Conservation (phyloP, 2,888 invertebrate species). For the Steinernema carpocapsae region DNA sequence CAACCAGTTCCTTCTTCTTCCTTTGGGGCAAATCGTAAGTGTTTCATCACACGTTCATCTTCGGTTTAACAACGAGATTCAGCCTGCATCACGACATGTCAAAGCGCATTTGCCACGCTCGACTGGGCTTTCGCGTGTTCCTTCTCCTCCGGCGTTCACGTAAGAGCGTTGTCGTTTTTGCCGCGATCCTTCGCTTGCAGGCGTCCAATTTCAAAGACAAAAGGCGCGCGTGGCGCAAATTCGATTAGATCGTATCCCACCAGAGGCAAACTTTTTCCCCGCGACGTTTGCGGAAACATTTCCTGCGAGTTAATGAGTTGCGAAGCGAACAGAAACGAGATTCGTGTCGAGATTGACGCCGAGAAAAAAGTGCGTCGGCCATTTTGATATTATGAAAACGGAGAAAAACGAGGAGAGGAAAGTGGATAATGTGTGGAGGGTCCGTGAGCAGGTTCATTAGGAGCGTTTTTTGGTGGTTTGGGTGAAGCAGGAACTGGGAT, state of each 20-base stretch:
- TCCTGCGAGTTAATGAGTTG: conserved; percentile 13
- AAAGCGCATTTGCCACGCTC: conserved; percentile 29
- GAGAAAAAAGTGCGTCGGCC: conserved; percentile 8
- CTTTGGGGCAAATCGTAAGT: background rate
- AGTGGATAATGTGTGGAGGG: background rate
- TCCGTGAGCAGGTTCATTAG: background rate
- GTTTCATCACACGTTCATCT: conserved; percentile 12
- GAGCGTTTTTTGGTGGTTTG: background rate
- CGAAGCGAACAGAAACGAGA: conserved; percentile 3
- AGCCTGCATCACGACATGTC: conserved; percentile 4
- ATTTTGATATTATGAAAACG: no score
- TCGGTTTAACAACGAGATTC: background rate
- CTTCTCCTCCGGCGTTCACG: background rate
- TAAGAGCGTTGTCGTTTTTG: conserved; percentile 3
- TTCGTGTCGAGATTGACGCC: conserved; percentile 23
- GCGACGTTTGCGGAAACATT: conserved; percentile 8
- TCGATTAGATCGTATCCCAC: conserved; percentile 31
- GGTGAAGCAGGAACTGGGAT: no score
- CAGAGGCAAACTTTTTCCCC: conserved; percentile 16
- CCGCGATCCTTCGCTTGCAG: background rate
- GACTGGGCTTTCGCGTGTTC: conserved; percentile 11
- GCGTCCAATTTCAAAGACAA: background rate
- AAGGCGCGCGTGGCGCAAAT: conserved; percentile 30
- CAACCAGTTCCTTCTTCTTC: background rate
- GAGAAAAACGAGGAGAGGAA: background rate